These are phyloP conservation scores for Metridium senile DNA, from an alignment of 92 coral and sea anemone genomes.

Conservation along the genomic window DNA sequence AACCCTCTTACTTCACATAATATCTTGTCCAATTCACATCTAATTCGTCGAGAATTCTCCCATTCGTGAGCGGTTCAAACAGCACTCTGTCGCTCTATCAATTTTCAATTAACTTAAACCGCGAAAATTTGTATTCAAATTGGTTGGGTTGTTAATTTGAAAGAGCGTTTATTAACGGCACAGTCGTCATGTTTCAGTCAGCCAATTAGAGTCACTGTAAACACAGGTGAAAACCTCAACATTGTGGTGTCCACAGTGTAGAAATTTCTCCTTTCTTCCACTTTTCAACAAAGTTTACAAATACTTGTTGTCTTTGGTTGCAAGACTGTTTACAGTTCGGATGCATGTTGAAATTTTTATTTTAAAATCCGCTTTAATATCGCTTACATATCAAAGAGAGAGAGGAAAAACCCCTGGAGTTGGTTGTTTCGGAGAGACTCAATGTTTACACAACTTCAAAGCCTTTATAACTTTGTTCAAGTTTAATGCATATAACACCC, in stretches of 20 bases:
- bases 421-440: too few relatives aligned
- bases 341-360: neutral
- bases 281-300: neutral
- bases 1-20: neutral
- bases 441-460: too few relatives aligned
- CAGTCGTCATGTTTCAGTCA: neutral
- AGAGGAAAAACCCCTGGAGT: too few relatives aligned
- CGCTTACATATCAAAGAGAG: too few relatives aligned
- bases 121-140: neutral
- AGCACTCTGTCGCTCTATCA: neutral
- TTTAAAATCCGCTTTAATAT: neutral
- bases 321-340: too few relatives aligned
- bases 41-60: neutral
- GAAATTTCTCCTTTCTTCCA: neutral
- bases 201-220: neutral
- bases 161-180: neutral
- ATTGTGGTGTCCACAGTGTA: neutral
- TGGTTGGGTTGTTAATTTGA: constrained; percentile 1
- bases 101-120: neutral
- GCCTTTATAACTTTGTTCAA: too few relatives aligned
- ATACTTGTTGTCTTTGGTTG: neutral
- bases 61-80: neutral
- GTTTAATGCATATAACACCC: too few relatives aligned
- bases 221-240: neutral
- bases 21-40: neutral